phyloP scores from a whole-genome alignment of 2,797 vertebrate genomes.

The Gymnoscopelus microlampas region DNA sequence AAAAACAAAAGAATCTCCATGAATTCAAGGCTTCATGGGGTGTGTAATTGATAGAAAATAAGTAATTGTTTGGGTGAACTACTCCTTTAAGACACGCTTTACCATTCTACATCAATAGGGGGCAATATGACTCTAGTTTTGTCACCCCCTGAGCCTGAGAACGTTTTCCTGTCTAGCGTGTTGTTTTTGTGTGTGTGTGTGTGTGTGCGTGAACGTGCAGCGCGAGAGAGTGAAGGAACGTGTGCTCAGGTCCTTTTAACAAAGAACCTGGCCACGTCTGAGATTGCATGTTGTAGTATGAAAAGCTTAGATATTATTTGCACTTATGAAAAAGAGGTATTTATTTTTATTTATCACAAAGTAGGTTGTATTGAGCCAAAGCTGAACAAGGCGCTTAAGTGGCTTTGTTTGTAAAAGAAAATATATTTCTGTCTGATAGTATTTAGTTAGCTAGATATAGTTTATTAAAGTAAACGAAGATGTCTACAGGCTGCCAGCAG shows the following conservation, averaged over 20 bases:
- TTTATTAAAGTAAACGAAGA: constrained; percentile 53
- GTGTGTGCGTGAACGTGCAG: constrained; percentile 61
- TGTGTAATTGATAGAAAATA: no score
- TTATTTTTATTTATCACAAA: constrained; percentile 62
- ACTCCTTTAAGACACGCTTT: neutral
- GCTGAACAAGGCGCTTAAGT: constrained; percentile 23
- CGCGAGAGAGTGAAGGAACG: constrained; percentile 39
- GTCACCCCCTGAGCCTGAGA: neutral
- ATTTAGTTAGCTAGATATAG: constrained; percentile 26
- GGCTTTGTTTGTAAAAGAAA: constrained; percentile 42
- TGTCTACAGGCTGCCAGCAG: constrained; percentile 84
- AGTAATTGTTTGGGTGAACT: no score
- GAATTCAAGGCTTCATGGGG: no score
- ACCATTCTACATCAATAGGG: constrained; percentile 37
- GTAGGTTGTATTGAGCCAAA: constrained; percentile 40
- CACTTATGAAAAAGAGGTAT: constrained; percentile 63
- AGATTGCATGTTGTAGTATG: constrained; percentile 61
- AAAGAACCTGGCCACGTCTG: constrained; percentile 60
- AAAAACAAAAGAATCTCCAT: no score
- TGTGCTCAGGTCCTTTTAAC: constrained; percentile 58
- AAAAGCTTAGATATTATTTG: constrained; percentile 48
- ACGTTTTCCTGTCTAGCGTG: constrained; percentile 18
- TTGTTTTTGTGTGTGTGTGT: constrained; percentile 14
- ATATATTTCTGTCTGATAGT: constrained; percentile 18
- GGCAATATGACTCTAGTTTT: constrained; percentile 29